Evolutionary conservation across 2,888 invertebrate genomes (phyloP).

Genomic region (Drosophila peninsularis): DNA sequence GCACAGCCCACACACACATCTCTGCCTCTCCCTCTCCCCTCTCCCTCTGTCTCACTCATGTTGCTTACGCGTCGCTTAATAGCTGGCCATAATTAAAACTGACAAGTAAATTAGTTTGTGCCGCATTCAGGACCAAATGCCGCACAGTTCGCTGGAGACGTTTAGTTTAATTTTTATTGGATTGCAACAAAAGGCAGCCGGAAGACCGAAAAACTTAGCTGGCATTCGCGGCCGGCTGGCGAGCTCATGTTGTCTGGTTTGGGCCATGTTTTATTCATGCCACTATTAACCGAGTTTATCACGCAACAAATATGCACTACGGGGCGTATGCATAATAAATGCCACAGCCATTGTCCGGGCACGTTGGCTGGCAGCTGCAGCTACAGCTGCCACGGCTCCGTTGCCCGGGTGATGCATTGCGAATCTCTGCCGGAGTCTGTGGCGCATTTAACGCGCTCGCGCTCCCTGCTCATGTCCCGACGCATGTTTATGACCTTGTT

Average conservation of each 20-base stretch:
- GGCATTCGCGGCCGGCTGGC: slow-evolving; percentile 50
- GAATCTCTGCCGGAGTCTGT: slow-evolving; percentile 70
- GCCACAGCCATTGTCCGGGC: slow-evolving; percentile 55
- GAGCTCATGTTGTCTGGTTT: slow-evolving; percentile 8
- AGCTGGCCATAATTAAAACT: slow-evolving; percentile 74
- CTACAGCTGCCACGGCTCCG: slow-evolving; percentile 16
- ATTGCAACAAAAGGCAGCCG: slow-evolving; percentile 11
- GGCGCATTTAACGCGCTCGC: slow-evolving; percentile 48
- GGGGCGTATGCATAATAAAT: slow-evolving; percentile 78
- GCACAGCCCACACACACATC: slow-evolving; percentile 2
- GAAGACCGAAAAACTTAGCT: slow-evolving; percentile 15
- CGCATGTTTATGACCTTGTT: slow-evolving; percentile 74
- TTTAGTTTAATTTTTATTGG: slow-evolving; percentile 61
- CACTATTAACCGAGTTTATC: slow-evolving; percentile 78
- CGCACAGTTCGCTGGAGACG: slow-evolving; percentile 26
- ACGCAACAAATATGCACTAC: slow-evolving; percentile 81
- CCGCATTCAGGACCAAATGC: slow-evolving; percentile 23
- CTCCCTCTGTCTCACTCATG: slow-evolving; percentile 32
- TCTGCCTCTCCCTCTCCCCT: not conserved
- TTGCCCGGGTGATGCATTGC: slow-evolving; percentile 32
- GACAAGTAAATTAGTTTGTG: slow-evolving; percentile 78
- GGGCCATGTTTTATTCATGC: slow-evolving; percentile 73
- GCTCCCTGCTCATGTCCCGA: slow-evolving; percentile 36
- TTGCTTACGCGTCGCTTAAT: slow-evolving; percentile 56
- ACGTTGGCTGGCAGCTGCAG: slow-evolving; percentile 10